phyloP scores from a whole-genome alignment of 1,140 invertebrate species.

The Drosophila chauvacae region DNA sequence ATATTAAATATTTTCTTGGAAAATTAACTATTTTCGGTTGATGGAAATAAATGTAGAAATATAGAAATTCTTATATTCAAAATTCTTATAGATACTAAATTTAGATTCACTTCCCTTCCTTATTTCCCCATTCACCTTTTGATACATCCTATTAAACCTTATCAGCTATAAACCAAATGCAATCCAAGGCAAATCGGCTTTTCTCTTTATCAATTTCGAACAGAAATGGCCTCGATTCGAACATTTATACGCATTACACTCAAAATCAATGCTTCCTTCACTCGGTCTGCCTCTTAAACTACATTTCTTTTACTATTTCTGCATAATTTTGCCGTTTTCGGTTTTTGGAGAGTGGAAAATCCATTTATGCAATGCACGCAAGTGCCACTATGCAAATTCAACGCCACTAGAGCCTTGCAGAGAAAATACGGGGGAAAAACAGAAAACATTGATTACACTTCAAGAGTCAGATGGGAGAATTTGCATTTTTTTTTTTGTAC shows the following conservation, averaged over 20 bases:
- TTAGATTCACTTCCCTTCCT: too few species aligned
- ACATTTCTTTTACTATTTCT: constrained; percentile 22
- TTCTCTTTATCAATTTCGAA: constrained; percentile 31
- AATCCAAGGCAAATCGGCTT: constrained; percentile 3
- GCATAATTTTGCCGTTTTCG: constrained; percentile 39
- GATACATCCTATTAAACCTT: background rate
- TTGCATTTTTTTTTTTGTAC: constrained; percentile 45
- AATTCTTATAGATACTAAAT: background rate
- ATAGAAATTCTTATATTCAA: too few species aligned
- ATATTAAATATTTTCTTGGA: background rate
- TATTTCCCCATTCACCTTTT: background rate
- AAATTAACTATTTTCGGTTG: background rate
- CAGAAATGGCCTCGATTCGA: constrained; percentile 3
- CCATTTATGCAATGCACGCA: constrained; percentile 52
- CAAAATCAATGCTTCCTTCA: constrained; percentile 22
- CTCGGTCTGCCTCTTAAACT: background rate
- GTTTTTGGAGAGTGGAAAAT: constrained; percentile 28
- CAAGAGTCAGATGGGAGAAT: constrained; percentile 26
- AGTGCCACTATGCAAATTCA: constrained; percentile 52
- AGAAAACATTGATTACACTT: constrained; percentile 38
- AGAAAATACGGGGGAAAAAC: background rate
- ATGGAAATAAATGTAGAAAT: background rate
- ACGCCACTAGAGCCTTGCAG: constrained; percentile 26
- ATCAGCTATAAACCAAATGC: constrained; percentile 9
- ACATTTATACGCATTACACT: constrained; percentile 30